Evolutionary conservation across 1,140 invertebrate genomes (phyloP).

Genomic region (Episyrphus balteatus): DNA sequence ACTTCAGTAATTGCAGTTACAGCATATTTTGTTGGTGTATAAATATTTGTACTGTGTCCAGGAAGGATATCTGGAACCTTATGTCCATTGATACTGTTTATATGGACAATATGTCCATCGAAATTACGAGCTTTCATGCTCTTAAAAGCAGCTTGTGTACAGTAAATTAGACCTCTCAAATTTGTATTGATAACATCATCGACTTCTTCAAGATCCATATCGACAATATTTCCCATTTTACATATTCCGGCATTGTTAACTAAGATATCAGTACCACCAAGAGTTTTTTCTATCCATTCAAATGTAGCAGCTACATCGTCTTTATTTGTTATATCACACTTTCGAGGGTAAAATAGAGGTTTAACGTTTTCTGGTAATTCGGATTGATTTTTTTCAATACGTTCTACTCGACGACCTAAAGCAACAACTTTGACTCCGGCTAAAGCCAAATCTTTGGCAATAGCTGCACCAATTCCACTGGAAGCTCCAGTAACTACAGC

Average conservation of each 20-base stretch:
- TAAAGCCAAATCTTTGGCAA: slow-evolving; percentile 43
- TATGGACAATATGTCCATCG: slow-evolving; percentile 47
- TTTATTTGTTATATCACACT: slow-evolving; percentile 52
- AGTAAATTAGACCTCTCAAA: slow-evolving; percentile 48
- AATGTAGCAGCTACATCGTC: slow-evolving; percentile 55
- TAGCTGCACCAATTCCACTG: slow-evolving; percentile 54
- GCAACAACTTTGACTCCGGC: slow-evolving; percentile 56
- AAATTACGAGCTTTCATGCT: slow-evolving; percentile 50
- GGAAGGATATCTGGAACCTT: slow-evolving; percentile 4
- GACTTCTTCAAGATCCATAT: slow-evolving; percentile 34
- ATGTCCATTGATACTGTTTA: slow-evolving; percentile 11
- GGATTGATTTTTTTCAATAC: slow-evolving; percentile 40
- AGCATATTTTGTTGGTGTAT: slow-evolving; percentile 47
- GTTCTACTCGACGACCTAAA: slow-evolving; percentile 49
- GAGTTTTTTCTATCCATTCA: slow-evolving; percentile 45
- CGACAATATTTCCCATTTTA: slow-evolving; percentile 29
- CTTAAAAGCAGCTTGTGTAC: slow-evolving; percentile 47
- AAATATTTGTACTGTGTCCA: slow-evolving; percentile 34
- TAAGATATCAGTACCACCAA: slow-evolving; percentile 56
- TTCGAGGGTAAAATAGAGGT: slow-evolving; percentile 36
- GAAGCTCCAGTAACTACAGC: slow-evolving; percentile 58
- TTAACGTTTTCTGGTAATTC: slow-evolving; percentile 15
- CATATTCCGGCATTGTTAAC: slow-evolving; percentile 62
- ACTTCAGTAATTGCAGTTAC: slow-evolving; percentile 47
- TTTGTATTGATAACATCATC: slow-evolving; percentile 50